phyloP scores from a whole-genome alignment of 2,113 vertebrate genomes.

The Hemiscyllium ocellatum region DNA sequence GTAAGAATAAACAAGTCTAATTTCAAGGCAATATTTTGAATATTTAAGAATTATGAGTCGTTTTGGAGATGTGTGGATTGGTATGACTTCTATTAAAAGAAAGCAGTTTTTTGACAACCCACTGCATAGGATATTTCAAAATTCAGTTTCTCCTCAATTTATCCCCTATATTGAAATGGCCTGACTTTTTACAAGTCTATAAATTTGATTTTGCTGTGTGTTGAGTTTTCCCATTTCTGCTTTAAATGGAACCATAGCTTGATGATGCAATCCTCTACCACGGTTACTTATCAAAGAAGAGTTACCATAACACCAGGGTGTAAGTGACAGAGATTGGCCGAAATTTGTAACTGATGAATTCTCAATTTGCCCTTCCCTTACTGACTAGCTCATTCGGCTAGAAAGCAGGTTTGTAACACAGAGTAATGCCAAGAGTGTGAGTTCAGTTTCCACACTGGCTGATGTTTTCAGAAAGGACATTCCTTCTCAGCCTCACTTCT shows the following conservation, averaged over 20 bases:
- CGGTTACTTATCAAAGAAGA: no score
- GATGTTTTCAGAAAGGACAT: no score
- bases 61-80: not conserved
- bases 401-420: no score
- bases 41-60: not conserved
- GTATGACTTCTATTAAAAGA: no score
- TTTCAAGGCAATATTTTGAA: not conserved
- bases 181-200: not conserved
- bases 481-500: no score
- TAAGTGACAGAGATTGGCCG: not conserved
- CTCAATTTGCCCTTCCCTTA: not conserved
- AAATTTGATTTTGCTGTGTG: not conserved
- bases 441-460: no score
- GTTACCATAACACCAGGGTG: not conserved
- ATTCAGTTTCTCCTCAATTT: not conserved
- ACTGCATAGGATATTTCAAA: not conserved
- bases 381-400: no score
- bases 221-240: not conserved
- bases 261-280: not conserved
- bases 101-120: not conserved
- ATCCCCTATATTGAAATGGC: not conserved
- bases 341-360: not conserved
- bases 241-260: not conserved
- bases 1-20: not conserved
- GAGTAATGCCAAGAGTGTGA: no score